A percentile compares a stretch with the other conserved stretches of the same genome.
Evolutionary conservation across 1,140 invertebrate species (phyloP).

Genomic region (Rhagoletis zephyria): DNA sequence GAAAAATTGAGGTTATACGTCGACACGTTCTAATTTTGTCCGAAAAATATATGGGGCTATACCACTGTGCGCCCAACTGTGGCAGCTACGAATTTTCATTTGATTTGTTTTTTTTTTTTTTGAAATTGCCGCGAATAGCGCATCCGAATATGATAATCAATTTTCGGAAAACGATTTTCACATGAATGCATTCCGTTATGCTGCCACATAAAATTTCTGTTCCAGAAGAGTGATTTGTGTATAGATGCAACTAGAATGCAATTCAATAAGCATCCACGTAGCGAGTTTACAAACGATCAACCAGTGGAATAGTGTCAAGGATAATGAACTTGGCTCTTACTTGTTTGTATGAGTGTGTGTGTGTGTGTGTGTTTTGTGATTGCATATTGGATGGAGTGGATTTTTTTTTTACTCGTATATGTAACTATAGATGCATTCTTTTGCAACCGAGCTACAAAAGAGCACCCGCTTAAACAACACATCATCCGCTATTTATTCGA

Average conservation of each 20-base stretch:
- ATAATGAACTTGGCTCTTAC: constrained; percentile 2
- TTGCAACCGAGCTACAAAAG: too few species aligned
- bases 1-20: too few species aligned
- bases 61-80: not conserved
- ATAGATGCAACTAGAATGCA: constrained; percentile 4
- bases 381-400: not conserved
- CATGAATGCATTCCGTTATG: constrained; percentile 39
- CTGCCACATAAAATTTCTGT: constrained; percentile 14
- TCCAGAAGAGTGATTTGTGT: constrained; percentile 30
- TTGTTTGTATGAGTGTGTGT: too few species aligned
- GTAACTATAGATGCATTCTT: too few species aligned
- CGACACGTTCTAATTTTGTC: too few species aligned
- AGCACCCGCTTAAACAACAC: too few species aligned
- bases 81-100: not conserved
- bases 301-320: constrained; percentile 42
- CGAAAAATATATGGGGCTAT: too few species aligned
- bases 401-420: too few species aligned
- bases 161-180: constrained; percentile 42
- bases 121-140: too few species aligned
- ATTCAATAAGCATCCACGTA: not conserved
- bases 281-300: constrained; percentile 4
- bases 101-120: not conserved
- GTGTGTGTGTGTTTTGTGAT: not conserved
- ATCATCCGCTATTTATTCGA: too few species aligned
- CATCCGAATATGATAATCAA: constrained; percentile 12